Evolutionary conservation across 2,113 vertebrate species (phyloP).

Genomic region (Paralichthys olivaceus): DNA sequence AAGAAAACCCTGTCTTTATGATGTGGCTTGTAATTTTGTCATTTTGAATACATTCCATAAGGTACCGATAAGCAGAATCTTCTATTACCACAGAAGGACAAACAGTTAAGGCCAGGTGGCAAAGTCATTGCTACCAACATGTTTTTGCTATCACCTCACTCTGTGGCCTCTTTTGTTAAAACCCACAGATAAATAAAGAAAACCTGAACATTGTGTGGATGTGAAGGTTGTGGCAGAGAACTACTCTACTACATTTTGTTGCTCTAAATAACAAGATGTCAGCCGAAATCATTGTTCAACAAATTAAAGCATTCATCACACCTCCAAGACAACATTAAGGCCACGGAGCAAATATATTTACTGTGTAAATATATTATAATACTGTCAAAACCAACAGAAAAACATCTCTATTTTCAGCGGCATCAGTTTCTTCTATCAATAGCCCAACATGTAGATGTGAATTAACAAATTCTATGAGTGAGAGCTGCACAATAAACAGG

Average conservation of each 20-base stretch:
- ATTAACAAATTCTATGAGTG: constrained; percentile 15
- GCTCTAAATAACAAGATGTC: neutral
- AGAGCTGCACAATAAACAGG: constrained; percentile 29
- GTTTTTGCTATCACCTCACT: too few species aligned
- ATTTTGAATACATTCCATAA: too few species aligned
- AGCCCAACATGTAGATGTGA: constrained; percentile 34
- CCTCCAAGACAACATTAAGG: neutral
- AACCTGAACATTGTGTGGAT: neutral
- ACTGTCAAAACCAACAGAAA: neutral
- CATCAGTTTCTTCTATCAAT: constrained; percentile 15
- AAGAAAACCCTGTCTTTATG: too few species aligned
- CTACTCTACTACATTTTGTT: neutral
- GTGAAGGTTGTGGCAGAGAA: neutral
- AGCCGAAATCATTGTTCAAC: neutral
- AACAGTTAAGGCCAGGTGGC: neutral
- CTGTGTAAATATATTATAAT: too few species aligned
- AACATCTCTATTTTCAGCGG: constrained; percentile 23
- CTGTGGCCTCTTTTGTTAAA: neutral
- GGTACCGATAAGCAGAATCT: neutral
- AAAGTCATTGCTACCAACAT: neutral
- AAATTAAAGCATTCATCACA: neutral
- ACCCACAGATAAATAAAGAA: neutral
- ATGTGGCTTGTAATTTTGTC: too few species aligned
- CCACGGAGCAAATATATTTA: neutral
- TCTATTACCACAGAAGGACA: neutral